Base-by-base conservation (phyloP, 1,140 invertebrate species). In the Bombus confusus region DNA sequence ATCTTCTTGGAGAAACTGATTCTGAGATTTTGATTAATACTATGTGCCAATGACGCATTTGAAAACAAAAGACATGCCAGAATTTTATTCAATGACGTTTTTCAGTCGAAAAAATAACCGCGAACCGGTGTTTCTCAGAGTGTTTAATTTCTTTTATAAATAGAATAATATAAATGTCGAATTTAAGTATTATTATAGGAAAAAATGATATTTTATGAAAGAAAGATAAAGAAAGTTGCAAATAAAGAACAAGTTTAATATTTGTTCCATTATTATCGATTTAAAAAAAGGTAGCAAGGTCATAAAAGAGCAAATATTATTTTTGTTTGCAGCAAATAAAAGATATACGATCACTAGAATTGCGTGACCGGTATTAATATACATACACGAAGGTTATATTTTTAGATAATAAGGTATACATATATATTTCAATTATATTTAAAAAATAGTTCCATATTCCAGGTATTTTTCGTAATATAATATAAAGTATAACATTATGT, bases 31-130 rank as follows among this genome's bases (percentile, higher is more conserved):
- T 1, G 3, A 72, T 59, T 25, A 37, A 47, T 79, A 31, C 2
- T 5, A 37, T 39, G n/a, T 34, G 37, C 6, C 59, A 77, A n/a
- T 79, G 77, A 79, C 77, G 77, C 31, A 76, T 76, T 52, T 25
- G 3, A 1, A 66, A 43, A 10, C 12, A 12, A 22, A 75, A 75
- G 22, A 37, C 6, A 12, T 43, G 22, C 2, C n/a, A 8, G 22
- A 77, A 62, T 59, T 28, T 76, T 28, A 31, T 25, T 13, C 8
- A 15, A n/a, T 39, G 31, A 62, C 37, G 47, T 52, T 52, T 52
- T 22, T 52, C 47, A 22, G 18, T 52, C 6, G 47, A 52, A 52
- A 52, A 52, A 52, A 52, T 52, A 52, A 52, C 47, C 47, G 47
- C 47, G 6, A 52, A 18, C 47, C 0, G 1, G 47, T 52, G 47